Conservation (phyloP, 2,797 vertebrate genomes). For the Centroberyx gerrardi region DNA sequence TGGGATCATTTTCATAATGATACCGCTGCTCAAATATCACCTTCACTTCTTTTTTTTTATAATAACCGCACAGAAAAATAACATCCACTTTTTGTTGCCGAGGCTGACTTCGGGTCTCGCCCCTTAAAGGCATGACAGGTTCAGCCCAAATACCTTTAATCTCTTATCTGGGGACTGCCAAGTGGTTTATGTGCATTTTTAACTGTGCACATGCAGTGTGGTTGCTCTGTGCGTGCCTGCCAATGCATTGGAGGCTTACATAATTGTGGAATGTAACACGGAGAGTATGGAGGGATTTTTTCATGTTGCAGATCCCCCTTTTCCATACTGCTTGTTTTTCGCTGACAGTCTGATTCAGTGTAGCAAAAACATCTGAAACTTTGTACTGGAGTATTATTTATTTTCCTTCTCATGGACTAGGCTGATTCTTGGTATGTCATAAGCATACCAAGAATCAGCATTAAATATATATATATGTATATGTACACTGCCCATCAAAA, state of each 20-base stretch:
- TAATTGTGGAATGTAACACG: constrained; percentile 1
- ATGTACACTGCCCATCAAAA: too few species aligned
- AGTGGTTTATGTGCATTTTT: constrained; percentile 36
- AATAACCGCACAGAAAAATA: constrained; percentile 47
- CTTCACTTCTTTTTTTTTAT: constrained; percentile 43
- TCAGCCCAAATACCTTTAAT: constrained; percentile 63
- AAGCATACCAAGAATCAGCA: background rate
- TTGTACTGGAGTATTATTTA: constrained; percentile 1
- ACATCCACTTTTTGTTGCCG: constrained; percentile 48
- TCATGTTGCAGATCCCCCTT: background rate
- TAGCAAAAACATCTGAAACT: constrained; percentile 7
- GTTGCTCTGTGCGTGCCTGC: constrained; percentile 9
- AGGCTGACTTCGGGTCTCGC: constrained; percentile 52
- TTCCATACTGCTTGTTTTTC: background rate
- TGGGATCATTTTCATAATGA: constrained; percentile 74
- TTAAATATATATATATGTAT: background rate
- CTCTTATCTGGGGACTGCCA: constrained; percentile 63
- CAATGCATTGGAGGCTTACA: constrained; percentile 12
- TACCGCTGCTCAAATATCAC: constrained; percentile 73
- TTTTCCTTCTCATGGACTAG: background rate
- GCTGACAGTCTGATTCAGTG: constrained; percentile 29
- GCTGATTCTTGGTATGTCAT: constrained; percentile 4
- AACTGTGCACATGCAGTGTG: constrained; percentile 3
- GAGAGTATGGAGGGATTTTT: background rate
- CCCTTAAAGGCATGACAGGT: constrained; percentile 47